Base-by-base conservation (phyloP, 2,888 invertebrate genomes). In the Drosophila mimica region DNA sequence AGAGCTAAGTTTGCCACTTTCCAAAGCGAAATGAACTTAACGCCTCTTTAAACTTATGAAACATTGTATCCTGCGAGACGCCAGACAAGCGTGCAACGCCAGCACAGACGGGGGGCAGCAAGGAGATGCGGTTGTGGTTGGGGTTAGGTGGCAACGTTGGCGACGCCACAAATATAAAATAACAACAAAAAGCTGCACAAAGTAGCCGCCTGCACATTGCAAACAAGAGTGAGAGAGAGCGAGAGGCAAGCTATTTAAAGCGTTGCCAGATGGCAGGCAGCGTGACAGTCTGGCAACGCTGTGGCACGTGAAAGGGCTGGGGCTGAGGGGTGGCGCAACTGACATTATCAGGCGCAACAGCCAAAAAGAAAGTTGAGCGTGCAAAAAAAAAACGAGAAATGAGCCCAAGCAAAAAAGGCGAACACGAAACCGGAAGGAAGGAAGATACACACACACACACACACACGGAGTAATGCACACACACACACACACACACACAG, bases 391-490 rank as follows among this genome's bases (percentile, higher is more conserved):
- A 68, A 46, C 33, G 62, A 71, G 59, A 56, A 67, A 71, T 65
- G 74, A 74, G 67, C 62, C 9, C 43, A 53, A 63, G 63, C 58
- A 63, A 76, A 69, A 69, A 72, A 68, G 67, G 49, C 79, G 69
- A 79, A 76, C 74, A 80, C 68, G 74, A 81, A 88, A 83, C 89
- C 90, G 90, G 91, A 91, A 91, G 90, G 90, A 91, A 89, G 89
- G 79, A 91, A 91, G 81, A 76, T 75, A 76, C 79, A 71, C 70
- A 75, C 65, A 66, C 43, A 74, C 51, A 74, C 53, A 70, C 43
- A 77, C n/a, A 61, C 36, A 68, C 54, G 72, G 49, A 53, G 28
- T n/a, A 51, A n/a, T 30, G 36, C 76, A 74, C 77, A 70, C 71
- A 76, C 62, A 46, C 3, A 74, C 38, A 69, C 43, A 40, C 20